phyloP scores from a whole-genome alignment of 2,888 invertebrate species.

The Tetranychus piercei region DNA sequence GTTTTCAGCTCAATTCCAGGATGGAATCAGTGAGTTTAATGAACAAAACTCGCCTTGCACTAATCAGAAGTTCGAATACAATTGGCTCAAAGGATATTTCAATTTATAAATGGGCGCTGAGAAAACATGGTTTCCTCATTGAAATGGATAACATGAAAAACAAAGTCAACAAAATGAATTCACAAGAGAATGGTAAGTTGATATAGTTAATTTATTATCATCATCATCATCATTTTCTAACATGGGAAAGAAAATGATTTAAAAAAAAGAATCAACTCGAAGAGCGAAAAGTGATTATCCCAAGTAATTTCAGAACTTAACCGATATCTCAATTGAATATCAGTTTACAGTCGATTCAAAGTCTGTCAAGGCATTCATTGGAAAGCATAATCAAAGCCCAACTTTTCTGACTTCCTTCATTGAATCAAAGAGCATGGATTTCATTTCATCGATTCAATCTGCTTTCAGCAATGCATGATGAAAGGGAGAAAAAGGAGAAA shows the following conservation, averaged over 20 bases:
- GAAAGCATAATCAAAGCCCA: too few relatives aligned
- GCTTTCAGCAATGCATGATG: too few relatives aligned
- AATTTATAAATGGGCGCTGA: constrained; percentile 5
- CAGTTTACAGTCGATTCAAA: too few relatives aligned
- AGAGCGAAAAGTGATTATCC: background rate
- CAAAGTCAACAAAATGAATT: background rate
- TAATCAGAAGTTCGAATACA: background rate
- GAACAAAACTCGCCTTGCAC: background rate
- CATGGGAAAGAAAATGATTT: too few relatives aligned
- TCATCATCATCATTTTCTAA: too few relatives aligned
- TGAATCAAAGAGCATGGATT: too few relatives aligned
- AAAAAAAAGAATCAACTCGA: background rate
- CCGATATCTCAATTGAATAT: background rate
- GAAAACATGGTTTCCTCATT: constrained; percentile 5
- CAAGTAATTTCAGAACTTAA: background rate
- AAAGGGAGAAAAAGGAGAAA: too few relatives aligned
- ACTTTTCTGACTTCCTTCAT: too few relatives aligned
- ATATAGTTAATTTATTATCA: too few relatives aligned
- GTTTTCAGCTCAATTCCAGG: background rate
- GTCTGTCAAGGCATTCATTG: too few relatives aligned
- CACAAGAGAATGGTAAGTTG: background rate
- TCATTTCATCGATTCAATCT: too few relatives aligned
- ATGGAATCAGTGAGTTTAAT: background rate
- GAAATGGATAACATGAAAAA: background rate
- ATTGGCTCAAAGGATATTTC: background rate